Base-by-base conservation (phyloP, 2,888 invertebrate genomes). In the Nebria brevicollis region DNA sequence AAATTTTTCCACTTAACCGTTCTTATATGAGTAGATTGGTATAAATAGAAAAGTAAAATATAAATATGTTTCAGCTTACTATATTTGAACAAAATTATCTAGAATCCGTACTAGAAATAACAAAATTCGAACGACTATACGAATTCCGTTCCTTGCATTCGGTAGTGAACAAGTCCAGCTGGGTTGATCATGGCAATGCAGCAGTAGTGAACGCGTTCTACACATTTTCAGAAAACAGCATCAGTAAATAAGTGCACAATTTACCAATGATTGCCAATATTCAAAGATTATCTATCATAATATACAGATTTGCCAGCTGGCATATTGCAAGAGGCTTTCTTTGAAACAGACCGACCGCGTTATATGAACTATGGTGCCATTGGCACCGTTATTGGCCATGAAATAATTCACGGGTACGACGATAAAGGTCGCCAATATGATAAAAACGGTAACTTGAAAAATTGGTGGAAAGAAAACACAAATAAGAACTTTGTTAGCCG, bases 331-430 rank as follows among this genome's bases (percentile, higher is more conserved):
- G 96, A 95, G 1, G 92, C 94, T 1, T 96, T 96, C 91, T 97
- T 96, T 89, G 94, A 93, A 75, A 94, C 94, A 70, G 93, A 94
- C 70, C 93, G 96, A 34, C 96, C 96, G 0, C 93, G 93, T 84
- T 97, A 96, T 87, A 94, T 96, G 94, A 96, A 96, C 88, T 96
- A 94, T 85, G 96, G 95, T 26, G 94, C 94, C 11, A 95, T 96
- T 82, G 96, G 96, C 0, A 95, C 94, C 85, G 94, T 96, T 11
- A 95, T 96, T 86, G 95, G 95, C 0, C 96, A 96, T 86, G 96
- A 96, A 89, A 95, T 96, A 75, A 95, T 95, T 0, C 96, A 96
- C 86, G 95, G 95, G 6, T 95, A 95, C 85, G 95, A 95, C 86
- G 94, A 95, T 86, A 93, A 86, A 91, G 96, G 97, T 77, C 93